A percentile compares a stretch with the other conserved stretches of the same genome.
Conservation (phyloP, 2,888 invertebrate species). For the Hedya salicella region DNA sequence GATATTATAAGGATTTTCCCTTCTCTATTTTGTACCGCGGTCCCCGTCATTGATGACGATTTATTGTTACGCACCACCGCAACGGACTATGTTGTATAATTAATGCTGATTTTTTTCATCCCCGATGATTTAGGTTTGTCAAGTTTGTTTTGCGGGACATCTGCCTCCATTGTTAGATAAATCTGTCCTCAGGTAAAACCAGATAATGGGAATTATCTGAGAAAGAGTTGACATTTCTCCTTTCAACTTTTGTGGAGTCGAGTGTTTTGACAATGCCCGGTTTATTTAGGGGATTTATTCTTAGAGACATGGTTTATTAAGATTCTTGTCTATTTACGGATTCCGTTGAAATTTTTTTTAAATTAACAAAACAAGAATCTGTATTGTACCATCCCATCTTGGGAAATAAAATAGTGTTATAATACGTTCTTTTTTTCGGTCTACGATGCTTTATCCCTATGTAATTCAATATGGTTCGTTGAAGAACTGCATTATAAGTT, state of each 20-base stretch:
- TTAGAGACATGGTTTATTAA: constrained; percentile 61
- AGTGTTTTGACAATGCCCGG: constrained; percentile 77
- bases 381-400: not conserved
- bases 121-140: constrained; percentile 74
- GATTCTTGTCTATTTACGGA: constrained; percentile 57
- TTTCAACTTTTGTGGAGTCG: constrained; percentile 73
- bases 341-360: constrained; percentile 49
- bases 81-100: constrained; percentile 65
- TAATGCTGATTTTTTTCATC: constrained; percentile 64
- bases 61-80: constrained; percentile 74
- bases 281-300: constrained; percentile 71
- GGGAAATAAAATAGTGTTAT: not conserved
- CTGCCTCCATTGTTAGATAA: constrained; percentile 75
- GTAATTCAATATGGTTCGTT: constrained; percentile 17
- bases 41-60: constrained; percentile 82
- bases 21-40: constrained; percentile 78
- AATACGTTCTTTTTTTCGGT: not conserved
- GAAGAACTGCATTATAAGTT: constrained; percentile 43
- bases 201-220: constrained; percentile 80
- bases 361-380: constrained; percentile 16
- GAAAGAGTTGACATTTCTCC: constrained; percentile 79
- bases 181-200: constrained; percentile 76
- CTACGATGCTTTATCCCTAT: not conserved
- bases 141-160: constrained; percentile 83
- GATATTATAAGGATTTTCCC: too few relatives aligned